A percentile compares a stretch with the other conserved stretches of the same genome.
Conservation (phyloP, 2,888 invertebrate genomes). For the Patella ulyssiponensis region DNA sequence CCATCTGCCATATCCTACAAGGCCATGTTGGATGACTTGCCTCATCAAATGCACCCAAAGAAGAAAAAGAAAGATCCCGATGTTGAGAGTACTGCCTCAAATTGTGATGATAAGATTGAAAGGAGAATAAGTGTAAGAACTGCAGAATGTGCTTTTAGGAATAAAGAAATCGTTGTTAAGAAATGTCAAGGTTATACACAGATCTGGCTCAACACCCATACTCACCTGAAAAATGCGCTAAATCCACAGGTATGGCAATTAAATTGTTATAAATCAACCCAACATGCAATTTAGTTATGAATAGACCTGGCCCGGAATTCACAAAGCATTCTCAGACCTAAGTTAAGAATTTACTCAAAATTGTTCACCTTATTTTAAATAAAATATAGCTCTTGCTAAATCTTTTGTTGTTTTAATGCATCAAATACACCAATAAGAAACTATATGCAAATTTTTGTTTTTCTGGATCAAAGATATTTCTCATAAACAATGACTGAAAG, state of each 20-base stretch:
- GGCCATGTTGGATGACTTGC: slow-evolving; percentile 57
- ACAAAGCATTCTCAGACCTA: too few relatives aligned
- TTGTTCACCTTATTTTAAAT: too few relatives aligned
- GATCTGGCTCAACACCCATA: slow-evolving; percentile 72
- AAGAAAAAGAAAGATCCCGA: slow-evolving; percentile 31
- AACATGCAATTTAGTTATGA: not conserved
- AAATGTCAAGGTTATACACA: slow-evolving; percentile 79
- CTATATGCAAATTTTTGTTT: too few relatives aligned
- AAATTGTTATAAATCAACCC: not conserved
- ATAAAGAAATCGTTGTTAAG: slow-evolving; percentile 76
- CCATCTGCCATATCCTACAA: slow-evolving; percentile 64
- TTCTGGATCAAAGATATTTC: too few relatives aligned
- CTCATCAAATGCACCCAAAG: slow-evolving; percentile 56
- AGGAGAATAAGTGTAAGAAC: slow-evolving; percentile 70
- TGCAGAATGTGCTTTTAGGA: slow-evolving; percentile 70
- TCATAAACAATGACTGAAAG: too few relatives aligned
- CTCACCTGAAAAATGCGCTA: slow-evolving; percentile 78
- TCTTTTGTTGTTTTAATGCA: too few relatives aligned
- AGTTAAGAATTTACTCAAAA: too few relatives aligned
- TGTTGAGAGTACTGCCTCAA: slow-evolving; percentile 24
- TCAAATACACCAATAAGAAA: too few relatives aligned
- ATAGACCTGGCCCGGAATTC: too few relatives aligned
- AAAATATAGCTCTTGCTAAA: too few relatives aligned
- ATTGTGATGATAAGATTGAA: slow-evolving; percentile 51
- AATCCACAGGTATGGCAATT: slow-evolving; percentile 76